These are phyloP conservation scores for Metallyticus violacea DNA, from an alignment of 2,888 invertebrate genomes.

Conservation along the genomic window DNA sequence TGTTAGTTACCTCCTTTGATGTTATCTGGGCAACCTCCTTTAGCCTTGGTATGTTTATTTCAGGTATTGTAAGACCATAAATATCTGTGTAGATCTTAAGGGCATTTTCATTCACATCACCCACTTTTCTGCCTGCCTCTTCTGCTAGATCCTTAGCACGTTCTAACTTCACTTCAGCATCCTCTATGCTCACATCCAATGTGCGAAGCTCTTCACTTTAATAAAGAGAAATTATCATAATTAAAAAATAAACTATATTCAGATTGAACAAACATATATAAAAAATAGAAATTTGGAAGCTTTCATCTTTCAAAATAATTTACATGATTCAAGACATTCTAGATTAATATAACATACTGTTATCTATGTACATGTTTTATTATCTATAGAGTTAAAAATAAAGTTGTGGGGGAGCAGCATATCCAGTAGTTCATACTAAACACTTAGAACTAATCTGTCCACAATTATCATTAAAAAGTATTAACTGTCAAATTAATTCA, in stretches of 20 bases:
- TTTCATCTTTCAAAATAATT: no score
- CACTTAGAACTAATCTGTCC: no score
- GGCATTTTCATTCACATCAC: slow-evolving; percentile 77
- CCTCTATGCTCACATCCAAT: slow-evolving; percentile 62
- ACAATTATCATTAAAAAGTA: no score
- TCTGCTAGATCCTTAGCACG: slow-evolving; percentile 68
- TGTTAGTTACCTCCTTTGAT: slow-evolving; percentile 61
- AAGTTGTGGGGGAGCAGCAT: no score
- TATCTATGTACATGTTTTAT: no score
- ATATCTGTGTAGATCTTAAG: slow-evolving; percentile 77
- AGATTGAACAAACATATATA: no score
- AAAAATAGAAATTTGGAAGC: no score
- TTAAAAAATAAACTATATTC: neutral
- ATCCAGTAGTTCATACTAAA: no score
- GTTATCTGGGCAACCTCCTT: slow-evolving; percentile 66
- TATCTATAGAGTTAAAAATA: no score
- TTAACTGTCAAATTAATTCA: no score
- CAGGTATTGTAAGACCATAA: slow-evolving; percentile 72
- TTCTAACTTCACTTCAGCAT: slow-evolving; percentile 66
- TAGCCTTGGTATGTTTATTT: slow-evolving; percentile 68
- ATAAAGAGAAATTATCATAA: slow-evolving; percentile 21
- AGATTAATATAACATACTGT: no score
- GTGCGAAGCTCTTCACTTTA: slow-evolving; percentile 64
- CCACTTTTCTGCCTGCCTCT: slow-evolving; percentile 71
- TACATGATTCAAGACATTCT: no score